Evolutionary conservation across 1,140 invertebrate species (phyloP).

Genomic region (Scaptomyza hsui): DNA sequence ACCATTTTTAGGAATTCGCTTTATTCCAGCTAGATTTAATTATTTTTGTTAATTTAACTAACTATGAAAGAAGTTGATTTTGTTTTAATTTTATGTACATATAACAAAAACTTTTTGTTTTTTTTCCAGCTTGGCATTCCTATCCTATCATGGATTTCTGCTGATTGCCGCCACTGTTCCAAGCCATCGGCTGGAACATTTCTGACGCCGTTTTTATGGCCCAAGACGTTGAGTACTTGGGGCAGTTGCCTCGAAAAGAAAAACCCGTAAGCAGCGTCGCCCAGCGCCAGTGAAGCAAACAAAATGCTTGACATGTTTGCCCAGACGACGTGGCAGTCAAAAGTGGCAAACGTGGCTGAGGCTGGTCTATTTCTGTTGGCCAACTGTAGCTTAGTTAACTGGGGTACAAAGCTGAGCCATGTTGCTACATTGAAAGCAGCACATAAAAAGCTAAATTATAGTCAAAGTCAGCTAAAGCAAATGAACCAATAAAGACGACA

Average conservation of each 20-base stretch:
- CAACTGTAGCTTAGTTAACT: slow-evolving; percentile 60
- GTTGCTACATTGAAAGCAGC: slow-evolving; percentile 58
- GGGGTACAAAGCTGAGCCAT: slow-evolving; percentile 20
- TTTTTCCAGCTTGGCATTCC: slow-evolving; percentile 38
- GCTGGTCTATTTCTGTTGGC: slow-evolving; percentile 26
- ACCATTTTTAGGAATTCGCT: no score
- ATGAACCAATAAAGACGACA: slow-evolving; percentile 62
- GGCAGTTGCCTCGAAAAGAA: no score
- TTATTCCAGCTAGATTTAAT: no score
- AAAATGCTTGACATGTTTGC: slow-evolving; percentile 76
- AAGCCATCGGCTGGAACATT: slow-evolving; percentile 42
- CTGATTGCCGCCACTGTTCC: slow-evolving; percentile 28
- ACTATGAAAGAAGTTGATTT: no score
- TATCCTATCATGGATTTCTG: slow-evolving; percentile 10
- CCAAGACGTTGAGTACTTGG: slow-evolving; percentile 30
- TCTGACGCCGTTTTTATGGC: slow-evolving; percentile 58
- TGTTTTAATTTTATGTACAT: background rate
- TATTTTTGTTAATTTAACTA: no score
- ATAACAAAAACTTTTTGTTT: no score
- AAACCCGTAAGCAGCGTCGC: slow-evolving; percentile 53
- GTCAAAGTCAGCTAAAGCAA: slow-evolving; percentile 53
- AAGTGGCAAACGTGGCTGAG: slow-evolving; percentile 34
- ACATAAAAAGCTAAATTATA: slow-evolving; percentile 71
- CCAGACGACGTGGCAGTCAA: slow-evolving; percentile 60
- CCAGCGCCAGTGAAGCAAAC: slow-evolving; percentile 59